Percentiles rank a stretch among this genome's conserved stretches.
Conservation (phyloP, 23 tunicate species). For the Corella eumyota region DNA sequence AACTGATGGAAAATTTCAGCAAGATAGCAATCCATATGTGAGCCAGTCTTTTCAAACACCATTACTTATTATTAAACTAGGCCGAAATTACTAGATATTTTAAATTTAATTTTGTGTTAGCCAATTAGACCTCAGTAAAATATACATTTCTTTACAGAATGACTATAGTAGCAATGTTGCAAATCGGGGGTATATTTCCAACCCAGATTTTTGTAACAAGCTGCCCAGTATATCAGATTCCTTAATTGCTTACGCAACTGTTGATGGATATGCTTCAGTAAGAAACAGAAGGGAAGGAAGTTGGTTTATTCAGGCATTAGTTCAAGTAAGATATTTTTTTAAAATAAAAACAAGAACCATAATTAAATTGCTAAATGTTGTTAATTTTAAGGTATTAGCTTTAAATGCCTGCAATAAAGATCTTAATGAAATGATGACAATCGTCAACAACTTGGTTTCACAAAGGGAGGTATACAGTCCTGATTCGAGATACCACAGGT, state of each 20-base stretch:
- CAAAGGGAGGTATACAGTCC: conserved; percentile 72
- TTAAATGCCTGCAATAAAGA: conserved; percentile 69
- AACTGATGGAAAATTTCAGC: conserved; percentile 15
- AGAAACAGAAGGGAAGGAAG: conserved; percentile 77
- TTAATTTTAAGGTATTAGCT: conserved; percentile 59
- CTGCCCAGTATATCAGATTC: conserved; percentile 58
- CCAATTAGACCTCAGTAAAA: no score
- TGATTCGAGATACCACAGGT: conserved; percentile 58
- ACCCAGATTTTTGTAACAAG: conserved; percentile 15
- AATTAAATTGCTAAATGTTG: no score
- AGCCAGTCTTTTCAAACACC: no score
- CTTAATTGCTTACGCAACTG: conserved; percentile 76
- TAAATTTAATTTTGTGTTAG: no score
- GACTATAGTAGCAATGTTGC: no score
- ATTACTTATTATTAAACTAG: no score
- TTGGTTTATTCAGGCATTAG: conserved; percentile 93
- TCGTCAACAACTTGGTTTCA: conserved; percentile 62
- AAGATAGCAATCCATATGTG: no score
- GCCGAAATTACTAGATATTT: no score
- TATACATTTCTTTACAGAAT: no score
- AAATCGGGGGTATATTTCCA: no score
- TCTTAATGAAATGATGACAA: conserved; percentile 76
- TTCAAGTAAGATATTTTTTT: conserved; percentile 24
- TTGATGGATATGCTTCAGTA: conserved; percentile 90
- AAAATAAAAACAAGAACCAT: no score